Base-by-base conservation (phyloP, 2,113 vertebrate genomes). In the Ellobius talpinus region DNA sequence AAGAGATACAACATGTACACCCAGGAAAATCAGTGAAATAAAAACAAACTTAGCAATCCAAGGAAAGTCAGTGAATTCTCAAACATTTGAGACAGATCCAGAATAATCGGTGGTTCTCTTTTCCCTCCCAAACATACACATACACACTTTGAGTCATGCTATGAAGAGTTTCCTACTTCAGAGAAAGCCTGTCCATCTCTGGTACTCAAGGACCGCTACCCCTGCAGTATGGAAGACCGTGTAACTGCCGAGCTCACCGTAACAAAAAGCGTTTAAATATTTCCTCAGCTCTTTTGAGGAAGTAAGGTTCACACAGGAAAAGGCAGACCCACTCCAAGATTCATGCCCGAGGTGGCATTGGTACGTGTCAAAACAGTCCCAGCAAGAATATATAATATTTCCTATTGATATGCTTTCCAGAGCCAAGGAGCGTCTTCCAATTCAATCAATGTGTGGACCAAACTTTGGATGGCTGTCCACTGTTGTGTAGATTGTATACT, bases 241-340 rank as follows among this genome's bases (percentile, higher is more conserved):
- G 21, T 31, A 81, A 76, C 9, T 72, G 17, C 11, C n/a, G 16
- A 88, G 74, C 16, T 81, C 88, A 70, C 11, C 6, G 11, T 31
- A 78, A 16, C 24, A 87, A 36, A 91, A 47, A 81, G 55, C 13
- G 10, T 36, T 87, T 78, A 68, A 63, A 73, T 45, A 70, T 52
- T 61, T 4, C 21, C 42, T 81, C 5, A 26, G 33, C 55, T 96
- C 85, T 55, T 79, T 79, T n/a, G 61, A 82, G n/a, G 33, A 93
- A 89, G 45, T 36, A 55, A 93, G 7, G 26, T 93, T 85, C 42
- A 68, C 85, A 74, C 2, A 92, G 47, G 26, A 93, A 79, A 96
- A 52, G 7, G 31, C 52, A 63, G 26, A 92, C 61, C 72, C 19
- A 23, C 31, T 73, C 33, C 81, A 70, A 90, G 29, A 45, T 76